Evolutionary conservation across 2,113 vertebrate genomes (phyloP), one percentile per base, ranked within the genome.

Genomic region (Mola mola): DNA sequence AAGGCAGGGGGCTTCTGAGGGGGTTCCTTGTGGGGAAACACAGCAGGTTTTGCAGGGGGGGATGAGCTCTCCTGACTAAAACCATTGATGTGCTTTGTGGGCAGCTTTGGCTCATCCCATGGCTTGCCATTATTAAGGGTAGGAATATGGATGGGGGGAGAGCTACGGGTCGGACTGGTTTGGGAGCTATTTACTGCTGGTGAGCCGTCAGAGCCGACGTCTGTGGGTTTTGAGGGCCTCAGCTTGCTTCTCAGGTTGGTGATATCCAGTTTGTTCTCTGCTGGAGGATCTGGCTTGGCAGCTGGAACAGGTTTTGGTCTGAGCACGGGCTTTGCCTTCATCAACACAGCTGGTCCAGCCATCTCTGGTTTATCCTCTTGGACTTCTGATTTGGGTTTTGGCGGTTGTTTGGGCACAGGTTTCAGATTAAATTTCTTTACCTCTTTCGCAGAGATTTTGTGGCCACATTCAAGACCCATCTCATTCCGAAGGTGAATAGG

Each of bases 381-480:
- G 0, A 37, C 73, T n/a, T 98, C 96, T 4, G 91, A 7, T 85
- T 94, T 97, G 55, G 93, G 83, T 64, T 94, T 98, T 1, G 88
- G 82, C 17, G 93, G 94, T 42, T 95, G 94, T 68, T 95, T 97
- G 28, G 94, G 88, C n/a, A 96, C 90, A 4, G 95, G 97, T 29
- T 97, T 95, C 26, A 99, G 92, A 70, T 96, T 95, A 49, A 96
- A 96, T 81, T 96, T 98, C 83, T 95, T 98, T 34, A 99, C 94
- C 68, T 98, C 97, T 77, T 96, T 98, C 81, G 93, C 95, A 1
- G 94, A 91, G 11, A 98, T 78, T 66, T 98, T 98, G 86, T 98
- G 96, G 33, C 96, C 96, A 15, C 95, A 96, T 78, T 98, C 97
- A 38, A 98, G 89, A 0, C 96, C 97, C 95, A 98, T 98, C 87